Evolutionary conservation across 2,888 invertebrate species (phyloP), one percentile per base, ranked within the genome.

Genomic region (Prenolepis imparis): DNA sequence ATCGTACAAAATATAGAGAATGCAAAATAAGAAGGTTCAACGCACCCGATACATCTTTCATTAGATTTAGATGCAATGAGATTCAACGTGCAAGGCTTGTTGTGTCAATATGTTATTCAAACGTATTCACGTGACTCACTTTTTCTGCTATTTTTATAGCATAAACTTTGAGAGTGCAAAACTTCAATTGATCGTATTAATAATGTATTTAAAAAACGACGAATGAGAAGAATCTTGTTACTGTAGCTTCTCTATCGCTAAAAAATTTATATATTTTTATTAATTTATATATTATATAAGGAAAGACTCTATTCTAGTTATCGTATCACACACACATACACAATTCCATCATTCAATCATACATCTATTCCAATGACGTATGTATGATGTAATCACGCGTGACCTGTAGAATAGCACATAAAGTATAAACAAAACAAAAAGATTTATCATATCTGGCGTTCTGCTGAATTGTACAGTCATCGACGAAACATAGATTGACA

Each of bases 1-100:
- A 24, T 11, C 57, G 28, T 70, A 21, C 68, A 68, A 68, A 78
- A 78, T 36, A 44, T 70, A 9, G 2, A 57, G 32, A 70, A 44
- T 44, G 41, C 41, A 70, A 70, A 41, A 41, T 78, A 68, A 77
- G 21, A 11, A 21, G 8, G 12, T 28, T 4, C 48, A 11, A n/a
- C 32, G 39, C n/a, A 5, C 4, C 5, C 57, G 15, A 44, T 28
- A 52, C 24, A 52, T 41, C 32, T 70, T 8, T 44, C 41, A 68
- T 68, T 68, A 41, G 11, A 57, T 70, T 21, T 18, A 28, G 6
- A 68, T 55, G 55, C n/a, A 68, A 39, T 11, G 15, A 15, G 18
- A 52, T 52, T 75, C 18, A 5, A 48, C 24, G 12, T 15, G 9
- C 24, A 18, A 21, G n/a, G 0, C 48, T 52, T 36, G 36, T 48